Evolutionary conservation across 2,113 vertebrate genomes (phyloP).

Genomic region (Ondatra zibethicus): DNA sequence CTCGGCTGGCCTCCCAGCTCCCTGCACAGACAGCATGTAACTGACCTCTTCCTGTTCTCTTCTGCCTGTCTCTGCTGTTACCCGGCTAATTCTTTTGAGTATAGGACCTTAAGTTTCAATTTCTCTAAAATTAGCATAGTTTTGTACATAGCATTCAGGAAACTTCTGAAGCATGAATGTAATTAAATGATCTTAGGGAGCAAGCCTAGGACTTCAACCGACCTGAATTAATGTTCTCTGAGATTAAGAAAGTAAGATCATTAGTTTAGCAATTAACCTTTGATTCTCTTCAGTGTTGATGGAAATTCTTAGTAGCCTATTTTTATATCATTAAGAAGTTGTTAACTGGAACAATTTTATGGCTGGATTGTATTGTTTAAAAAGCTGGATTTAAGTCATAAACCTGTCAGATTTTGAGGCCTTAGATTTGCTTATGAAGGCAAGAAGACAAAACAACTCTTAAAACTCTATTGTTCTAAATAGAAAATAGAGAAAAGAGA

Average conservation of each 20-base stretch:
- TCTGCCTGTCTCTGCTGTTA: neutral
- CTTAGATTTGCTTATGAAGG: neutral
- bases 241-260: constrained; percentile 15
- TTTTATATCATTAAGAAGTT: constrained; percentile 50
- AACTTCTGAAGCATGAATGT: neutral
- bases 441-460: neutral
- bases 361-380: constrained; percentile 45
- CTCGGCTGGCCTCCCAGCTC: neutral
- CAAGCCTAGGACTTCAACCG: neutral
- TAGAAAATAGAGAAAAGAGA: neutral
- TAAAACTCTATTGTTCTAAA: neutral
- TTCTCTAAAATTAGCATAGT: neutral
- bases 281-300: constrained; percentile 42
- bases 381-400: constrained; percentile 23
- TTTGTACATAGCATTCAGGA: neutral
- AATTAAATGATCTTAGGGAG: constrained; percentile 35
- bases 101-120: constrained; percentile 25
- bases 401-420: neutral
- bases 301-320: constrained; percentile 20
- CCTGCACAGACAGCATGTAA: neutral
- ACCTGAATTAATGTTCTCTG: neutral
- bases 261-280: constrained; percentile 46
- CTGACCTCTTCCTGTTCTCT: neutral
- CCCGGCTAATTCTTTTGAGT: neutral
- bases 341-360: constrained; percentile 34